Evolutionary conservation across 2,888 invertebrate species (phyloP), one percentile per base, ranked within the genome.

Genomic region (Nudaria mundana): DNA sequence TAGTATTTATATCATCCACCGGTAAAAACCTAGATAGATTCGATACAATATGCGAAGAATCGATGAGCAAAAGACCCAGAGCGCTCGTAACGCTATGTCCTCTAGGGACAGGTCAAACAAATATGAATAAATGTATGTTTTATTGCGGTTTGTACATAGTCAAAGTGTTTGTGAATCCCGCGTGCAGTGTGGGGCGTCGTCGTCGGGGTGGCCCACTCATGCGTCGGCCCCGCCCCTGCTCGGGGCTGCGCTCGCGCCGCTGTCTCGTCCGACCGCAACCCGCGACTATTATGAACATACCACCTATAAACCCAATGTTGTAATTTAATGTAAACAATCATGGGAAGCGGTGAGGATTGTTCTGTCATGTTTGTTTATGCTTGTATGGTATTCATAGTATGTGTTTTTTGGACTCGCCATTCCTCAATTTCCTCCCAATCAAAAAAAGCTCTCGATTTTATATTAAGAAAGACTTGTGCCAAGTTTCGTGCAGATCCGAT

Each of bases 251-350:
- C 61, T 64, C 65, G 69, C 66, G 62, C 60, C 60, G 54, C 55
- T 33, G 44, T 52, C 66, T 54, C 48, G 50, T 44, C 57, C 49
- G 55, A 57, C 48, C 34, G 33, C 40, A 22, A 34, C 43, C 48
- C 48, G 52, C 52, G 48, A 54, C 49, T 60, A 62, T 60, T 58
- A 56, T 49, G 52, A 52, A 51, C 54, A 53, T 63, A 57, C 56
- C 54, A 53, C 73, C 70, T 76, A 71, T 72, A 77, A 71, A 72
- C 60, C 71, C 61, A 76, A 76, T 74, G 71, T 78, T 72, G 74
- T 78, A 78, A 80, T 83, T 79, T 75, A 80, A 81, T 81, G 81
- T 80, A 81, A 81, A 82, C 80, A 81, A 79, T 78, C 75, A 71
- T 76, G 73, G 74, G 76, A 76, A 78, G 71, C 67, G 56, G 61